These are phyloP conservation scores for Harpagifer antarcticus DNA, from an alignment of 2,797 vertebrate genomes.

Conservation along the genomic window DNA sequence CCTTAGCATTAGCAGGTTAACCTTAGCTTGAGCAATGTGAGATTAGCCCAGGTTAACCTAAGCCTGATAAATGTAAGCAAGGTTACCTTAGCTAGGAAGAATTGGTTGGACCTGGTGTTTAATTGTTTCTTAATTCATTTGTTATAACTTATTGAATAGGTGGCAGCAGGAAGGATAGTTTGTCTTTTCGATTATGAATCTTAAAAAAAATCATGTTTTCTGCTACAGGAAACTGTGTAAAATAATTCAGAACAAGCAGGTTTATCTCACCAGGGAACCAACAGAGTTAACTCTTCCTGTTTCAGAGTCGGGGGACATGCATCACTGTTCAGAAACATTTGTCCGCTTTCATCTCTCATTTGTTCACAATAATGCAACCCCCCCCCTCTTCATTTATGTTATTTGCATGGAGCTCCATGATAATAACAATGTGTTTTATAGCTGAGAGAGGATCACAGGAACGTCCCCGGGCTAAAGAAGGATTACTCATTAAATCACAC, in stretches of 20 bases:
- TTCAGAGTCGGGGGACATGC: conserved; percentile 49
- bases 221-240: too few species aligned
- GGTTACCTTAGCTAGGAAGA: conserved; percentile 14
- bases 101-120: conserved; percentile 40
- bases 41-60: conserved; percentile 76
- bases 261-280: too few species aligned
- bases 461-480: conserved; percentile 66
- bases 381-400: conserved; percentile 67
- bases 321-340: conserved; percentile 40
- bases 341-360: conserved; percentile 58
- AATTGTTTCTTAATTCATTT: conserved; percentile 71
- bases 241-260: too few species aligned
- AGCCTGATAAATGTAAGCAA: background rate
- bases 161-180: conserved; percentile 30
- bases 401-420: conserved; percentile 72
- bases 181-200: conserved; percentile 13
- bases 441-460: conserved; percentile 72
- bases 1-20: too few species aligned
- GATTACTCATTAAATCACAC: conserved; percentile 72
- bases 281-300: conserved; percentile 3
- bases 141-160: conserved; percentile 64
- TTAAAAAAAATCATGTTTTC: too few species aligned
- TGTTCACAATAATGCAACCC: conserved; percentile 57
- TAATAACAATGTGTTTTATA: conserved; percentile 71
- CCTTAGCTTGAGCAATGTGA: too few species aligned